Percentiles rank a stretch among this genome's conserved stretches.
Conservation (phyloP, 2,888 invertebrate species). For the Taphrorychus bicolor region DNA sequence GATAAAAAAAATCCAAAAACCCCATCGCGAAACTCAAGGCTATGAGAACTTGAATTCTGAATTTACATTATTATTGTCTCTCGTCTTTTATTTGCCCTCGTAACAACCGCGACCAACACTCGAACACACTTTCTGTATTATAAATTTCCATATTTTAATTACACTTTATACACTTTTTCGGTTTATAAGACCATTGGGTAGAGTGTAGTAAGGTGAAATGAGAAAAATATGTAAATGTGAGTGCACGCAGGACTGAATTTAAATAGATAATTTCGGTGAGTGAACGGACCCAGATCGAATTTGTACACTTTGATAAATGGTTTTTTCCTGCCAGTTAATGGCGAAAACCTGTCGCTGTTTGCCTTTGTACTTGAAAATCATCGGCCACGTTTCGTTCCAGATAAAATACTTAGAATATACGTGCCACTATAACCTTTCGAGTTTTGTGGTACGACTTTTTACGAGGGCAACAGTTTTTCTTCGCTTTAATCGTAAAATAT, state of each 20-base stretch:
- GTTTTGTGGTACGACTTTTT: background rate
- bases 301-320: background rate
- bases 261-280: slow-evolving; percentile 5
- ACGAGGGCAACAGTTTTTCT: background rate
- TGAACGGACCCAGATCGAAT: slow-evolving; percentile 7
- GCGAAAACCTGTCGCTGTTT: background rate
- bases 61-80: background rate
- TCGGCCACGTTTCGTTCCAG: background rate
- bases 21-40: no score
- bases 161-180: slow-evolving; percentile 11
- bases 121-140: background rate
- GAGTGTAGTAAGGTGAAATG: slow-evolving; percentile 17
- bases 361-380: background rate
- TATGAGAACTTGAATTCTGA: background rate
- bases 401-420: background rate
- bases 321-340: background rate
- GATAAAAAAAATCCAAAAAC: background rate
- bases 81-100: background rate
- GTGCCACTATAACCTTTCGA: background rate
- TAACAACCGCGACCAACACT: no score
- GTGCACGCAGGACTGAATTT: slow-evolving; percentile 17
- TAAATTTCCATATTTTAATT: slow-evolving; percentile 26
- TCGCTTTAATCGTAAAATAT: background rate
- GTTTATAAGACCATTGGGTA: slow-evolving; percentile 6
- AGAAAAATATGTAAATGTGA: slow-evolving; percentile 36